A percentile compares a stretch with the other conserved stretches of the same genome.
Evolutionary conservation across 1,140 invertebrate genomes (phyloP).

Genomic region (Sipha flava): DNA sequence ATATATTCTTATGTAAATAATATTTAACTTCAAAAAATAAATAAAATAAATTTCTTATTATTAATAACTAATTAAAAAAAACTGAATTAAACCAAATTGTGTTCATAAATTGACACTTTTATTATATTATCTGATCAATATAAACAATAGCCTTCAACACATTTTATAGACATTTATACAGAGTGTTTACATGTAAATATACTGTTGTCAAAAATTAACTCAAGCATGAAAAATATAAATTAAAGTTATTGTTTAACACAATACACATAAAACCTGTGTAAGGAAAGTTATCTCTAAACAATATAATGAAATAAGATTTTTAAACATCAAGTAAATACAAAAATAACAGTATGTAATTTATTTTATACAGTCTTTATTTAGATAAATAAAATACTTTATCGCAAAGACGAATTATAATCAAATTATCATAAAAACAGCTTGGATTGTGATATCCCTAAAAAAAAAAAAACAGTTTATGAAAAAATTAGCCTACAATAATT

Average conservation of each 20-base stretch:
- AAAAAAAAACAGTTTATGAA: slow-evolving; percentile 8
- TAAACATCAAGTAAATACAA: slow-evolving; percentile 28
- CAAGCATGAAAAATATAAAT: slow-evolving; percentile 19
- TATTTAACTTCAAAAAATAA: neutral
- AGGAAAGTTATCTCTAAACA: slow-evolving; percentile 15
- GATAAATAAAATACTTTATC: slow-evolving; percentile 32
- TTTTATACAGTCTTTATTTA: slow-evolving; percentile 31
- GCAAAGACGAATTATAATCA: slow-evolving; percentile 27
- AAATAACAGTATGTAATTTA: slow-evolving; percentile 26
- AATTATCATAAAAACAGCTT: slow-evolving; percentile 19
- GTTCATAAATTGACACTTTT: slow-evolving; percentile 3
- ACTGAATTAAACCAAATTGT: neutral
- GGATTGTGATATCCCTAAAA: slow-evolving; percentile 13
- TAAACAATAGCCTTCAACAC: slow-evolving; percentile 6
- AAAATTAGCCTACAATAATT: slow-evolving; percentile 29
- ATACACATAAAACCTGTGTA: neutral
- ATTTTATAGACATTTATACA: slow-evolving; percentile 14
- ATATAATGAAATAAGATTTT: slow-evolving; percentile 13
- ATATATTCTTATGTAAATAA: no score
- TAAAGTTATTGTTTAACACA: slow-evolving; percentile 17
- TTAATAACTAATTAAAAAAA: neutral
- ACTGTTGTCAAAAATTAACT: neutral
- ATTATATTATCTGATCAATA: slow-evolving; percentile 22
- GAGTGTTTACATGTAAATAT: neutral
- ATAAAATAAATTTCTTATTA: neutral